Conservation (phyloP, 2,888 invertebrate genomes). For the Rambutsinella grinnellia region DNA sequence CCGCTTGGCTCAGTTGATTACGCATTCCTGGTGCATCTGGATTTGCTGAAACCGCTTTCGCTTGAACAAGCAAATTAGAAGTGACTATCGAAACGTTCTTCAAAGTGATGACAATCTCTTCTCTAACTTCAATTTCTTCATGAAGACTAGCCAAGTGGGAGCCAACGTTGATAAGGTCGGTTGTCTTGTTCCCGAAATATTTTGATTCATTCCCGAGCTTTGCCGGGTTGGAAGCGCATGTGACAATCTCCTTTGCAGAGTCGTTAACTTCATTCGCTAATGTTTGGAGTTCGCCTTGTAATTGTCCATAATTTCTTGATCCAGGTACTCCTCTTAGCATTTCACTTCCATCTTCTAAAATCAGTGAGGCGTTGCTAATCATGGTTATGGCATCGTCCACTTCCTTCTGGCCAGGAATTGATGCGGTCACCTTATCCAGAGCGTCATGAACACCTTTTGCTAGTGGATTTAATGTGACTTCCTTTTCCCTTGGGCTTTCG, state of each 20-base stretch:
- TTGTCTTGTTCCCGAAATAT: conserved; percentile 76
- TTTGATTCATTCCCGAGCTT: conserved; percentile 81
- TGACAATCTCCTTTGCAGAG: conserved; percentile 70
- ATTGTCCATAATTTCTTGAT: conserved; percentile 71
- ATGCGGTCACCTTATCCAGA: conserved; percentile 81
- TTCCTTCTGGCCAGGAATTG: conserved; percentile 93
- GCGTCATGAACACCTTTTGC: conserved; percentile 77
- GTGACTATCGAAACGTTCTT: conserved; percentile 90
- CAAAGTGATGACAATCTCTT: conserved; percentile 87
- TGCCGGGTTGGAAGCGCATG: conserved; percentile 75
- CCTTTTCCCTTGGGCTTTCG: conserved; percentile 74
- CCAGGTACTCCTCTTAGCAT: conserved; percentile 35
- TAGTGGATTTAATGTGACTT: conserved; percentile 77
- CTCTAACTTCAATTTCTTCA: conserved; percentile 80
- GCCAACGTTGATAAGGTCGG: conserved; percentile 60
- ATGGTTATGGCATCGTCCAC: conserved; percentile 90
- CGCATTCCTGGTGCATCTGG: conserved; percentile 90
- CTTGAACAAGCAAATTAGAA: conserved; percentile 86
- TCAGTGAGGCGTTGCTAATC: conserved; percentile 79
- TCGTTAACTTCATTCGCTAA: conserved; percentile 87
- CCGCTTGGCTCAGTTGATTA: conserved; percentile 89
- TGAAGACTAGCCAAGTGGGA: conserved; percentile 63
- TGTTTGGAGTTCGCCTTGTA: conserved; percentile 88
- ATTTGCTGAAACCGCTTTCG: conserved; percentile 91
- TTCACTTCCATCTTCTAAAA: conserved; percentile 72